Percentiles rank a stretch among this genome's conserved stretches.
phyloP scores from a whole-genome alignment of 2,113 vertebrate genomes.

The Alethe diademata region DNA sequence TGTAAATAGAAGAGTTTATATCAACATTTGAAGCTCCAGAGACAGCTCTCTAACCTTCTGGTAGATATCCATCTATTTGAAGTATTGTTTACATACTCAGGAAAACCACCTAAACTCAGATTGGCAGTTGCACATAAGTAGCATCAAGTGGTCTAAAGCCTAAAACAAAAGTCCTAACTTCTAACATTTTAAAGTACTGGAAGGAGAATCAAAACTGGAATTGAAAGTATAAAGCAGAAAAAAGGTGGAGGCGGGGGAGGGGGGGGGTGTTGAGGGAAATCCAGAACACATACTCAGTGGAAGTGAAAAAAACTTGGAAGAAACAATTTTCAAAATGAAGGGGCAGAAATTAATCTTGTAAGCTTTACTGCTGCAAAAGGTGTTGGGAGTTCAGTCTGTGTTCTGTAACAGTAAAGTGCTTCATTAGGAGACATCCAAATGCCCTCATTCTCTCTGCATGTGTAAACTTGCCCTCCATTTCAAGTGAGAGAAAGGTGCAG shows the following conservation, averaged over 20 bases:
- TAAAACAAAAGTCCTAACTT: background rate
- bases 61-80: background rate
- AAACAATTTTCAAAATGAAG: background rate
- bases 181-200: background rate
- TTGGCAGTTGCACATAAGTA: background rate
- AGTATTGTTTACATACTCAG: background rate
- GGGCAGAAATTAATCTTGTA: background rate
- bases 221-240: background rate
- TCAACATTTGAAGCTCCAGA: background rate
- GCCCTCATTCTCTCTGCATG: background rate
- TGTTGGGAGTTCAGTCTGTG: background rate
- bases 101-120: background rate
- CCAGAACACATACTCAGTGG: background rate
- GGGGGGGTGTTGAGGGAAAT: rapidly evolving
- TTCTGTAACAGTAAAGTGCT: background rate
- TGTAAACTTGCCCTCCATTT: background rate
- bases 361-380: background rate
- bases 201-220: background rate
- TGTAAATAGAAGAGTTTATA: background rate
- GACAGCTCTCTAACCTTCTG: background rate
- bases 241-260: rapidly evolving
- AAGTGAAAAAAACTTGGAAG: background rate
- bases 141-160: background rate
- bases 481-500: background rate
- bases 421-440: background rate